Conservation (phyloP, 2,888 invertebrate species). For the Scelioninae gen. 1 region DNA sequence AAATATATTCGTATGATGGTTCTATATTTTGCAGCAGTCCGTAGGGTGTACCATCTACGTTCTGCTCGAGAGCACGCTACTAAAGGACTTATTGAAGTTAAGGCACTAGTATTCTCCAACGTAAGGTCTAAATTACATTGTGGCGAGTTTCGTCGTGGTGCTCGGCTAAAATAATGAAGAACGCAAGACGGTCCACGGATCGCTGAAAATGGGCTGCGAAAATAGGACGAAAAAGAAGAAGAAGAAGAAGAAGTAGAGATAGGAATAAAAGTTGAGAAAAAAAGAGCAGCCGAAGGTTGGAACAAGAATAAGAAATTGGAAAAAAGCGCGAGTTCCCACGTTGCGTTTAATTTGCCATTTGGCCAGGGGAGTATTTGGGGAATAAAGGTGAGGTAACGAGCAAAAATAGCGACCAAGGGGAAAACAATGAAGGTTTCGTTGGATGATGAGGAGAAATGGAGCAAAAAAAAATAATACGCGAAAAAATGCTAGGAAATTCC, state of each 20-base stretch:
- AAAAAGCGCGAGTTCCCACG: slow-evolving; percentile 29
- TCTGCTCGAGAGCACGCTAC: slow-evolving; percentile 52
- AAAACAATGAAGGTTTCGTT: slow-evolving; percentile 40
- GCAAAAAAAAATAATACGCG: neutral
- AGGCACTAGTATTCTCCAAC: slow-evolving; percentile 45
- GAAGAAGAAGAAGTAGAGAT: neutral
- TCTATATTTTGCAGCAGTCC: slow-evolving; percentile 45
- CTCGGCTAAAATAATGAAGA: slow-evolving; percentile 57
- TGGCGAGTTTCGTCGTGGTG: slow-evolving; percentile 48
- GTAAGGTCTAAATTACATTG: slow-evolving; percentile 63
- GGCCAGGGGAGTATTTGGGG: slow-evolving; percentile 30
- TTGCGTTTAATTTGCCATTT: slow-evolving; percentile 59
- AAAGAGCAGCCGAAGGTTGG: neutral
- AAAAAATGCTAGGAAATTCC: slow-evolving; percentile 37
- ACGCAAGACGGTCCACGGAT: slow-evolving; percentile 37
- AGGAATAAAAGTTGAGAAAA: neutral
- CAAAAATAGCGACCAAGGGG: slow-evolving; percentile 29
- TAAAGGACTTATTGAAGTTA: slow-evolving; percentile 66
- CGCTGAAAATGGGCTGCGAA: slow-evolving; percentile 39
- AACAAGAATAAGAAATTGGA: slow-evolving; percentile 28
- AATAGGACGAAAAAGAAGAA: slow-evolving; percentile 24
- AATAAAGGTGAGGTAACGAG: slow-evolving; percentile 43
- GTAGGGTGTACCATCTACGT: slow-evolving; percentile 56
- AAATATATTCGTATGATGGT: slow-evolving; percentile 38
- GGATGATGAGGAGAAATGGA: slow-evolving; percentile 17